Evolutionary conservation across 2,888 invertebrate species (phyloP).

Genomic region (Lepidocyrtinus sp.): DNA sequence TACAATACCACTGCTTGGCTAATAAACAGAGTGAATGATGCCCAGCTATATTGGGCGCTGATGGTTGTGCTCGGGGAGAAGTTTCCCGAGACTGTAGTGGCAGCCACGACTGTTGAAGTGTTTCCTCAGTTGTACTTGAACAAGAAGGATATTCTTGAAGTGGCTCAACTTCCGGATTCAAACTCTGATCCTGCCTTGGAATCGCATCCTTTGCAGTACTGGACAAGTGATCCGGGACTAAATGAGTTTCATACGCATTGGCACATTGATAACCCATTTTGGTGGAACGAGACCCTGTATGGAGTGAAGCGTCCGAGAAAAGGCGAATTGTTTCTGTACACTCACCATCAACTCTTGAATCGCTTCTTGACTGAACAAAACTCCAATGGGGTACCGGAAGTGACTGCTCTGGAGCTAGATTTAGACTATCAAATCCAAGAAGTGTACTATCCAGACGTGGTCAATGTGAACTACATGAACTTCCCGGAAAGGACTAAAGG

Average conservation of each 20-base stretch:
- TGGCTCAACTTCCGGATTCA: not conserved
- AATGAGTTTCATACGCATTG: constrained; percentile 80
- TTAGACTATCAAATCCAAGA: constrained; percentile 19
- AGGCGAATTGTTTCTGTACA: constrained; percentile 79
- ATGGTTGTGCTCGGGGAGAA: constrained; percentile 16
- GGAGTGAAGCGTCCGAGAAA: constrained; percentile 76
- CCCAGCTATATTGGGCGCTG: constrained; percentile 25
- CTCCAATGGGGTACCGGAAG: constrained; percentile 79
- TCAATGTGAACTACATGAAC: constrained; percentile 20
- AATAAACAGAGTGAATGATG: constrained; percentile 21
- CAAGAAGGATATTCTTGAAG: constrained; percentile 14
- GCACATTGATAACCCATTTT: constrained; percentile 78
- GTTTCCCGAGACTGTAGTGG: constrained; percentile 6
- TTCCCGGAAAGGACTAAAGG: constrained; percentile 5
- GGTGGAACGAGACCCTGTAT: constrained; percentile 76
- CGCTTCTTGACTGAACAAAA: constrained; percentile 82
- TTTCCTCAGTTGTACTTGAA: constrained; percentile 32
- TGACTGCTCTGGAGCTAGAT: constrained; percentile 76
- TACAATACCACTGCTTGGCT: constrained; percentile 39
- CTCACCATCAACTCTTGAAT: constrained; percentile 79
- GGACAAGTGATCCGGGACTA: constrained; percentile 81
- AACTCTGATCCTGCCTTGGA: constrained; percentile 70
- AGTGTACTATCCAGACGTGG: constrained; percentile 26
- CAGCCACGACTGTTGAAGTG: constrained; percentile 16
- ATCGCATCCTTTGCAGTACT: constrained; percentile 78